Evolutionary conservation across 2,888 invertebrate species (phyloP).

Genomic region (Agrotis clavis): DNA sequence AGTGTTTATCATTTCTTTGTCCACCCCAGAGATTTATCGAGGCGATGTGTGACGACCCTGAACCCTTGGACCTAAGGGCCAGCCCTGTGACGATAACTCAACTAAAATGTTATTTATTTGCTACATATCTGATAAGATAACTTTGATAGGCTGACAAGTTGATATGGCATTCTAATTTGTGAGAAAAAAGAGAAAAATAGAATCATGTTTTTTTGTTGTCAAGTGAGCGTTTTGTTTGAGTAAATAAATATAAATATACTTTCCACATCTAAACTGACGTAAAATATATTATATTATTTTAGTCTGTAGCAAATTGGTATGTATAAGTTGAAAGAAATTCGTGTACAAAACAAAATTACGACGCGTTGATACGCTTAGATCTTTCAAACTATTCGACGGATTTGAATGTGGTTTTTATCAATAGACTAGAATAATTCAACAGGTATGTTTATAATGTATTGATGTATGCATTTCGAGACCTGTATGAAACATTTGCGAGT

Average conservation of each 20-base stretch:
- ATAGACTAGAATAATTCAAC: too few relatives aligned
- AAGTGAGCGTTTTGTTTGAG: neutral
- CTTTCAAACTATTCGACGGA: too few relatives aligned
- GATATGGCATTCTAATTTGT: constrained; percentile 14
- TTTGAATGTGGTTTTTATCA: too few relatives aligned
- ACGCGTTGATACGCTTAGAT: too few relatives aligned
- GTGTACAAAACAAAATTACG: too few relatives aligned
- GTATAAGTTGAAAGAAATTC: too few relatives aligned
- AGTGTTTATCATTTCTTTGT: constrained; percentile 71
- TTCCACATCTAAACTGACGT: neutral
- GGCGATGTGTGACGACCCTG: constrained; percentile 62
- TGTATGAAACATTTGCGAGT: too few relatives aligned
- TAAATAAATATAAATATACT: neutral
- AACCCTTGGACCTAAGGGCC: constrained; percentile 58
- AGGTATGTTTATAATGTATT: too few relatives aligned
- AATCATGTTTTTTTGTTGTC: neutral
- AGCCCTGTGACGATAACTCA: constrained; percentile 59
- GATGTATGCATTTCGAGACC: too few relatives aligned
- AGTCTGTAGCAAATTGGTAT: too few relatives aligned
- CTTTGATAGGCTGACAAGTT: constrained; percentile 45
- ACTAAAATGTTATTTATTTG: constrained; percentile 63
- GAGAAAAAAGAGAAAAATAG: neutral
- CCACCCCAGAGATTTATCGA: constrained; percentile 68
- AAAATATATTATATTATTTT: neutral
- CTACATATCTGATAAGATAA: constrained; percentile 52